Base-by-base conservation (phyloP, 2,797 vertebrate species). In the Galagoides demidoff region DNA sequence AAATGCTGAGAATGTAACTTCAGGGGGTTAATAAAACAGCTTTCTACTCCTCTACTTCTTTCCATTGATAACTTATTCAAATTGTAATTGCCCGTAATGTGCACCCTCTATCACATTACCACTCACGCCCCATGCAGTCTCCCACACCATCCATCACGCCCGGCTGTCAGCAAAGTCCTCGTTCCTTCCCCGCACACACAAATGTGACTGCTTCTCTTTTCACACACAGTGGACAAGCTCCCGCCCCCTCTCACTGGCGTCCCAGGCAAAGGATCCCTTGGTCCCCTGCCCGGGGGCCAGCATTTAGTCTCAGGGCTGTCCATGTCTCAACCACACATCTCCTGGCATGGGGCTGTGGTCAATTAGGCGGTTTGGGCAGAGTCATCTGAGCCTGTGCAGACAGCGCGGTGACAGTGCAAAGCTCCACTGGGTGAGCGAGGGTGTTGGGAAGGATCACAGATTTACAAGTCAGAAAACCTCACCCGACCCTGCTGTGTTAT, bases 81-180 rank as follows among this genome's bases (percentile, higher is more conserved):
- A 98, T 96, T 96, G 96, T 98, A 99, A 98, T 98, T 98, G 97
- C 97, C 97, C 85, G n/a, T 97, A 98, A 97, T 96, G 93, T 87
- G 92, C 63, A 94, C 89, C 95, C 97, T 98, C 39, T 52, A 98
- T 98, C 98, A 97, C 96, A 94, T 93, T 96, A 98, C 94, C 90
- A 4, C 97, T 97, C 96, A 76, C 2, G 96, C 92, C 97, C 88
- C 94, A 19, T 3, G 29, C 73, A 45, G 92, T 96, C 95, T 98
- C 92, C 49, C 66, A 87, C 92, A 79, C 95, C 96, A 98, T 98
- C 97, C 79, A 68, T 98, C 98, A 98, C 78, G 93, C 55, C 61
- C 14, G 10, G 74, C 96, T 92, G 83, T 77, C 97, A 97, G 91
- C 88, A 61, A 95, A 97, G 95, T 68, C 97, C 96, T 96, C 92